Evolutionary conservation across 2,797 vertebrate species (phyloP).

Genomic region (Cossypha polioptera): DNA sequence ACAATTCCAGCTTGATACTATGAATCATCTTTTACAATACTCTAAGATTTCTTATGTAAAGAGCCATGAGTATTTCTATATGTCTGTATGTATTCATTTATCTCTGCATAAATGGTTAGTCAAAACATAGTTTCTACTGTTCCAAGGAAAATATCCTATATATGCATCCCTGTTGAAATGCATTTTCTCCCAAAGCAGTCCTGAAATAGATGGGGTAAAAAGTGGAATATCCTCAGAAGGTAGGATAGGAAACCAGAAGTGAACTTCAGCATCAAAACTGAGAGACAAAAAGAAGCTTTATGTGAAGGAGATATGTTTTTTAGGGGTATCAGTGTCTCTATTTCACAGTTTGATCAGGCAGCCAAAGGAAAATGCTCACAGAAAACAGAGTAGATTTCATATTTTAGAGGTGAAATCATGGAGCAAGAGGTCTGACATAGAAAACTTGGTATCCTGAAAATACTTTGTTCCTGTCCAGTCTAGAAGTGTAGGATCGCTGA

Average conservation of each 20-base stretch:
- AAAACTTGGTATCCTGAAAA: neutral
- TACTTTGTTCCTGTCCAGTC: neutral
- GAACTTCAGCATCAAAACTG: neutral
- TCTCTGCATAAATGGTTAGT: neutral
- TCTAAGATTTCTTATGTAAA: neutral
- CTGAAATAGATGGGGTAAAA: neutral
- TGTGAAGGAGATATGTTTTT: neutral
- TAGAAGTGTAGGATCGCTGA: neutral
- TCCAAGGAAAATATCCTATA: neutral
- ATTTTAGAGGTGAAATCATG: neutral
- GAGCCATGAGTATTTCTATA: neutral
- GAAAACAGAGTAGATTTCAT: neutral
- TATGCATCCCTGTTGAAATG: neutral
- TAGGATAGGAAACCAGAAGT: neutral
- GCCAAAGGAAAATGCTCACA: neutral
- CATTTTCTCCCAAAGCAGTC: neutral
- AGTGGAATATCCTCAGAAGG: neutral
- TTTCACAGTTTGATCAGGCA: neutral
- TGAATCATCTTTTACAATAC: neutral
- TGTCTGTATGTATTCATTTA: neutral
- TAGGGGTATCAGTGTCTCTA: neutral
- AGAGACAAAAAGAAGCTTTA: neutral
- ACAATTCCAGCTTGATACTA: neutral
- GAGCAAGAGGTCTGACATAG: neutral
- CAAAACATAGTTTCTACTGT: neutral